These are phyloP conservation scores for Xenopus borealis DNA, from an alignment of 2,113 vertebrate species.

Conservation along the genomic window DNA sequence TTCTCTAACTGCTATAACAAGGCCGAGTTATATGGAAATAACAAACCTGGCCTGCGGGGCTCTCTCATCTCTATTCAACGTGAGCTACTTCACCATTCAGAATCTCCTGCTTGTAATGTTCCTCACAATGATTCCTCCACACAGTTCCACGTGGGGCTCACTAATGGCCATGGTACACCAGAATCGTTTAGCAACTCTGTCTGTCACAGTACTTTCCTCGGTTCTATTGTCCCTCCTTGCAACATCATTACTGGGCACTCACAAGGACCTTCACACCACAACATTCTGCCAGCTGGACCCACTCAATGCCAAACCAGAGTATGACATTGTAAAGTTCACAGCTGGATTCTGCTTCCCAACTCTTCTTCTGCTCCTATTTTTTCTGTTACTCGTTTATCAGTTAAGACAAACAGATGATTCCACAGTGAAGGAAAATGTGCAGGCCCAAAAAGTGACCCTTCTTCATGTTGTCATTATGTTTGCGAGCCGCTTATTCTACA, in stretches of 20 bases:
- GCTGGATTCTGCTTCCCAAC: slow-evolving; percentile 64
- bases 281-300: slow-evolving; percentile 65
- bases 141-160: slow-evolving; percentile 40
- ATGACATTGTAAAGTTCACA: slow-evolving; percentile 64
- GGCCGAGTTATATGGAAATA: slow-evolving; percentile 60
- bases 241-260: slow-evolving; percentile 58
- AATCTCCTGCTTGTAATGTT: slow-evolving; percentile 58
- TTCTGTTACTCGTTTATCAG: slow-evolving; percentile 47
- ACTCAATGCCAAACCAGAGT: slow-evolving; percentile 51
- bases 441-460: slow-evolving; percentile 41
- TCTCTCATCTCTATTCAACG: slow-evolving; percentile 71
- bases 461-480: slow-evolving; percentile 33
- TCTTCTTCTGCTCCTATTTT: slow-evolving; percentile 53
- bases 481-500: slow-evolving; percentile 64
- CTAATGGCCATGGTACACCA: slow-evolving; percentile 27
- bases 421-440: slow-evolving; percentile 46
- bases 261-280: not conserved
- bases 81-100: slow-evolving; percentile 62
- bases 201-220: slow-evolving; percentile 49
- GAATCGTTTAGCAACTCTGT: slow-evolving; percentile 38
- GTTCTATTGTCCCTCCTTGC: slow-evolving; percentile 55
- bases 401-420: slow-evolving; percentile 36
- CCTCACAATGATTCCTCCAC: slow-evolving; percentile 48
- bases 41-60: slow-evolving; percentile 59
- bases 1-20: slow-evolving; percentile 62